Conservation (phyloP, 2,797 vertebrate species). For the Helicolenus hilgendorfi region DNA sequence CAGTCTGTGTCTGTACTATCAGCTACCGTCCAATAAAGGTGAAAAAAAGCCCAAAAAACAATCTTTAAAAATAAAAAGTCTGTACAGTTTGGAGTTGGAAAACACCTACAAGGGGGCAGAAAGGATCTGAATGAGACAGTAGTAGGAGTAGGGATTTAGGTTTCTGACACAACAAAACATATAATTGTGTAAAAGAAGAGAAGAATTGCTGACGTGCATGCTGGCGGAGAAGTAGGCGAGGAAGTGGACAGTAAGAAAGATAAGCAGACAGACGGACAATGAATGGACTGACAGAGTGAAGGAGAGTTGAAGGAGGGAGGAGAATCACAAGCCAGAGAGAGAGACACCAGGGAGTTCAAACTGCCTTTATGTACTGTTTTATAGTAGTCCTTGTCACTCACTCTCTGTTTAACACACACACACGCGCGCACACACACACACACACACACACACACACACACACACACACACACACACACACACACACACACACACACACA, state of each 20-base stretch:
- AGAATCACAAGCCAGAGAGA: slow-evolving; percentile 28
- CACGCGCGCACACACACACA: neutral
- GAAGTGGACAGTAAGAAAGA: neutral
- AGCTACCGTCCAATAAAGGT: neutral
- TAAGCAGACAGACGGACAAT: neutral
- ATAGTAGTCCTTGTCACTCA: slow-evolving; percentile 36
- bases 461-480: neutral
- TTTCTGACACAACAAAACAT: neutral
- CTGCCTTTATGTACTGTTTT: slow-evolving; percentile 60
- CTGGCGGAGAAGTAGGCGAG: neutral
- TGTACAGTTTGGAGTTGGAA: neutral
- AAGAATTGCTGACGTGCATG: neutral
- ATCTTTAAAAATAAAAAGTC: neutral
- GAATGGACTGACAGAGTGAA: slow-evolving; percentile 51
- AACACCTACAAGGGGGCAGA: neutral
- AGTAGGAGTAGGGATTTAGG: neutral
- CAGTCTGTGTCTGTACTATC: neutral
- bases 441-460: neutral
- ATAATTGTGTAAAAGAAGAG: neutral
- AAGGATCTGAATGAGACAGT: neutral
- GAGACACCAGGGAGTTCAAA: slow-evolving; percentile 45
- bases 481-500: neutral
- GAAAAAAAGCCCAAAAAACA: neutral
- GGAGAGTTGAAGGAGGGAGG: slow-evolving; percentile 66
- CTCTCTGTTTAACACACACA: slow-evolving; percentile 9